A percentile compares a stretch with the other conserved stretches of the same genome.
These are phyloP conservation scores for Trinectes maculatus DNA, from an alignment of 2,113 vertebrate species.

Conservation along the genomic window DNA sequence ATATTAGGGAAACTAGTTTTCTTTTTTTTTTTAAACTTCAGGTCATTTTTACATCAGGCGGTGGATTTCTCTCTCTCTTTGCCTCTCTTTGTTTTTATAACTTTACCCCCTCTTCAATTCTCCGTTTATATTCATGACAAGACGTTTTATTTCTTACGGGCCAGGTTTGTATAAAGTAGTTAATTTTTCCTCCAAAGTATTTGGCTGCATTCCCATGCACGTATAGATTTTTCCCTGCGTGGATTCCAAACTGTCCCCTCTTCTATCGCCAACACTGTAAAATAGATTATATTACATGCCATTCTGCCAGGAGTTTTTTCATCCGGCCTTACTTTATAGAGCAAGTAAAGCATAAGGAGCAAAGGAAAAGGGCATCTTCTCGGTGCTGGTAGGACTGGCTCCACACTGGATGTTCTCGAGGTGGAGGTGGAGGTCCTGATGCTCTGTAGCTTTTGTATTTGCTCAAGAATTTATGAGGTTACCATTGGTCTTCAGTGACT, in stretches of 20 bases:
- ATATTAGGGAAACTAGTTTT: conserved; percentile 48
- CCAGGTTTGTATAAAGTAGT: conserved; percentile 84
- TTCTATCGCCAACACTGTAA: conserved; percentile 80
- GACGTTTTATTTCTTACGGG: conserved; percentile 73
- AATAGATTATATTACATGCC: conserved; percentile 87
- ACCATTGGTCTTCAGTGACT: conserved; percentile 62
- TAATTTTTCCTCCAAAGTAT: conserved; percentile 85
- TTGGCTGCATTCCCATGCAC: conserved; percentile 82
- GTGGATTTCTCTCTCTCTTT: conserved; percentile 27
- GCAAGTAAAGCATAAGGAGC: conserved; percentile 62
- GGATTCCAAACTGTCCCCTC: conserved; percentile 83
- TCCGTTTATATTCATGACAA: conserved; percentile 22
- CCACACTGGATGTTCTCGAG: conserved; percentile 30
- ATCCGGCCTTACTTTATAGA: conserved; percentile 46
- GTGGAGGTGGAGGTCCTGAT: conserved; percentile 47
- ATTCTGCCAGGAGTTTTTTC: conserved; percentile 79
- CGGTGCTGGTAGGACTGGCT: conserved; percentile 30
- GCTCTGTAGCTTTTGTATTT: conserved; percentile 59
- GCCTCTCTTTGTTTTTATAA: neutral
- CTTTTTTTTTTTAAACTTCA: neutral
- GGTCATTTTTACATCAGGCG: conserved; percentile 40
- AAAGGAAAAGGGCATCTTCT: conserved; percentile 42
- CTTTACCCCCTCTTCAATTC: conserved; percentile 3
- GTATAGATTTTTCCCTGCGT: conserved; percentile 85
- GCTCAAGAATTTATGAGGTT: conserved; percentile 72